Conservation (phyloP, 1,140 invertebrate genomes). For the Alviniconcha marisindica region DNA sequence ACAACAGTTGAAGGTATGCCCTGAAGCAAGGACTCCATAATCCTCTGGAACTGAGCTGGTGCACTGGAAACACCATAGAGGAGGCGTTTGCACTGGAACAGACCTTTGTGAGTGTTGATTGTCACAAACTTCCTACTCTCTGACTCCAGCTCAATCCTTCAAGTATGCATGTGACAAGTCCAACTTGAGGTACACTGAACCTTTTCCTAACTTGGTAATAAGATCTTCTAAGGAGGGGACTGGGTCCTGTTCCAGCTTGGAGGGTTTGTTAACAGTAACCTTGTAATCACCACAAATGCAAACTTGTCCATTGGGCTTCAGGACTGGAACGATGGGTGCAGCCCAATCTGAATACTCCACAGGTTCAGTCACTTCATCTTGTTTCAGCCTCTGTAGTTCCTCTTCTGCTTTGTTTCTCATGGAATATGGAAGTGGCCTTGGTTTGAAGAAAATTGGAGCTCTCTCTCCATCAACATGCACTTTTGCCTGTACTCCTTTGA, state of each 20-base stretch:
- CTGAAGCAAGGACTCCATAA: too few relatives aligned
- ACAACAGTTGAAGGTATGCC: too few relatives aligned
- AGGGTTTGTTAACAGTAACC: constrained; percentile 15
- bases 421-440: constrained; percentile 6
- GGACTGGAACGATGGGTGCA: constrained; percentile 18
- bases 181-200: not conserved
- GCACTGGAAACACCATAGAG: constrained; percentile 38
- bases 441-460: not conserved
- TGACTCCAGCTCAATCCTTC: not conserved
- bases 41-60: constrained; percentile 36
- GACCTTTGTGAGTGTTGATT: constrained; percentile 53
- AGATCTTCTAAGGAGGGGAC: constrained; percentile 29
- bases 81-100: constrained; percentile 37
- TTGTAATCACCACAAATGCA: constrained; percentile 34
- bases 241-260: too few relatives aligned
- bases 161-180: constrained; percentile 5
- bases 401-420: not conserved
- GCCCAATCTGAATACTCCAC: constrained; percentile 30
- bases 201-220: not conserved
- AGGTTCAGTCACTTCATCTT: not conserved
- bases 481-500: not conserved
- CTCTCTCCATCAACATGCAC: not conserved
- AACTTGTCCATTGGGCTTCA: constrained; percentile 14
- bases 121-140: constrained; percentile 42
- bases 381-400: not conserved